Conservation (phyloP, 1,140 invertebrate species). For the Megalopta genalis region DNA sequence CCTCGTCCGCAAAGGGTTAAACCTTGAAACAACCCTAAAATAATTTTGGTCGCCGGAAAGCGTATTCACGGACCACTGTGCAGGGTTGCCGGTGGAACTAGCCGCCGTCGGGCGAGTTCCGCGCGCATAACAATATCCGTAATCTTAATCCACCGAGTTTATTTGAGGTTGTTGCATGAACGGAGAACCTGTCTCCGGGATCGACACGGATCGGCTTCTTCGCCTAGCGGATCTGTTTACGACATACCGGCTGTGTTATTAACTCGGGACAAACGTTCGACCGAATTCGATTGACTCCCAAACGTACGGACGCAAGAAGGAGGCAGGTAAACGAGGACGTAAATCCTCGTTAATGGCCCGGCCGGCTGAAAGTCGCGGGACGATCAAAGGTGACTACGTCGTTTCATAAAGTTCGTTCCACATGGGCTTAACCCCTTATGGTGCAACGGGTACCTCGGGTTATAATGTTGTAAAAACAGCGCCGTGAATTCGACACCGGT, state of each 20-base stretch:
- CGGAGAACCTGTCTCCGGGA: neutral
- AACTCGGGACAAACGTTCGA: neutral
- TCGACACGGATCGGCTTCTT: neutral
- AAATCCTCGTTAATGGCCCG: conserved; percentile 8
- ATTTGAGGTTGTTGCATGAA: too few relatives aligned
- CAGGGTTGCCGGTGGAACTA: too few relatives aligned
- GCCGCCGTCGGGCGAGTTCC: too few relatives aligned
- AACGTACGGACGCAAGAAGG: neutral
- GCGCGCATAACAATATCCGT: neutral
- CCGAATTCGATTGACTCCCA: neutral
- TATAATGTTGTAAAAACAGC: too few relatives aligned
- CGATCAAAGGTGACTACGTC: conserved; percentile 4
- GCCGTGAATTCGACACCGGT: too few relatives aligned
- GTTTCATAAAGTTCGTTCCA: neutral
- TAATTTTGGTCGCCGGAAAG: too few relatives aligned
- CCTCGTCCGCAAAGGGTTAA: too few relatives aligned
- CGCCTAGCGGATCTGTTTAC: neutral
- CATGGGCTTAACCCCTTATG: too few relatives aligned
- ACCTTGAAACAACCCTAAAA: too few relatives aligned
- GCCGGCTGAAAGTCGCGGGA: neutral
- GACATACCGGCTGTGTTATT: neutral
- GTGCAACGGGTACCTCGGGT: too few relatives aligned
- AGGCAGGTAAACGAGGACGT: neutral
- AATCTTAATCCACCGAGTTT: conserved; percentile 21
- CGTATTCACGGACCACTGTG: too few relatives aligned